phyloP scores from a whole-genome alignment of 1,140 invertebrate species.

The Patella vulgata region DNA sequence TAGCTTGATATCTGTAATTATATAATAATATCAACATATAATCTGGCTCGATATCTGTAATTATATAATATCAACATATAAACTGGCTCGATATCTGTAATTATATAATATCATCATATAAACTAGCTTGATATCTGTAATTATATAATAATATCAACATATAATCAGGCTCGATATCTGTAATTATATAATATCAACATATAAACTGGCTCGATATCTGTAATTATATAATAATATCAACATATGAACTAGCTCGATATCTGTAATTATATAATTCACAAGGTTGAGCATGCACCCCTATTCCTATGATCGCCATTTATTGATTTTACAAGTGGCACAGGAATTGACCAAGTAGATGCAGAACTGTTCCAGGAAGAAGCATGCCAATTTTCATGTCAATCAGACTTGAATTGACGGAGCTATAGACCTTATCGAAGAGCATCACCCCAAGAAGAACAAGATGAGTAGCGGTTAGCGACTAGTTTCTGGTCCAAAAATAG shows the following conservation, averaged over 20 bases:
- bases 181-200: slow-evolving; percentile 3
- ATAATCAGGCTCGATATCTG: slow-evolving; percentile 18
- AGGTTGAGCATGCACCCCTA: too few species aligned
- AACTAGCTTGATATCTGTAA: background rate
- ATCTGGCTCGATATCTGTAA: slow-evolving; percentile 18
- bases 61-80: slow-evolving; percentile 6
- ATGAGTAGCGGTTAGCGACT: too few species aligned
- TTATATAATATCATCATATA: background rate
- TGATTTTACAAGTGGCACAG: background rate
- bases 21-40: too few species aligned
- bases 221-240: background rate
- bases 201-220: slow-evolving; percentile 3
- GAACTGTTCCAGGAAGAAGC: too few species aligned
- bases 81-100: background rate
- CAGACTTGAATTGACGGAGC: too few species aligned
- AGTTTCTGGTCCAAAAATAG: too few species aligned
- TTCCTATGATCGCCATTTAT: slow-evolving; percentile 12
- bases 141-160: background rate
- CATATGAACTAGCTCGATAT: background rate
- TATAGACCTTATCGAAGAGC: too few species aligned
- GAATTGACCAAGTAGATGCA: too few species aligned
- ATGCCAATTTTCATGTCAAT: too few species aligned
- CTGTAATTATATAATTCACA: background rate
- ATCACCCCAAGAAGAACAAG: too few species aligned
- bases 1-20: background rate